phyloP scores from a whole-genome alignment of 2,888 invertebrate species.

The Petrolisthes cinctipes region DNA sequence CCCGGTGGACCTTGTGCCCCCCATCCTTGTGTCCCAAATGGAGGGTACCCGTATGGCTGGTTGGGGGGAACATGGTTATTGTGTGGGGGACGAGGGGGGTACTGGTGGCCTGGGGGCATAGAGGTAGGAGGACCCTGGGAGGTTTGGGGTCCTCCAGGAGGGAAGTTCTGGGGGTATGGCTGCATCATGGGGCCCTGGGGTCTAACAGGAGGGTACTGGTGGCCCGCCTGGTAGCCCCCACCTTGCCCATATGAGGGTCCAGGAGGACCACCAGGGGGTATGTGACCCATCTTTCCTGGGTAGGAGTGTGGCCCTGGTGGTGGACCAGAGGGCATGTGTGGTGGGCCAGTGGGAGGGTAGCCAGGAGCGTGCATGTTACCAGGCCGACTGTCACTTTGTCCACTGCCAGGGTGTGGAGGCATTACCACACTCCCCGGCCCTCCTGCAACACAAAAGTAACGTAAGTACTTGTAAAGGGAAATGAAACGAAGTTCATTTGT shows the following conservation, averaged over 20 bases:
- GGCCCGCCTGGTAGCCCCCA: conserved; percentile 58
- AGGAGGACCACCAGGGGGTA: conserved; percentile 59
- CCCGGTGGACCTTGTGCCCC: conserved; percentile 66
- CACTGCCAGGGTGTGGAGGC: conserved; percentile 94
- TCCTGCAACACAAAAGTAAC: conserved; percentile 44
- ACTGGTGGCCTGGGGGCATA: conserved; percentile 60
- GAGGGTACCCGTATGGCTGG: conserved; percentile 63
- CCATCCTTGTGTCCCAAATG: conserved; percentile 67
- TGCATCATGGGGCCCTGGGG: conserved; percentile 65
- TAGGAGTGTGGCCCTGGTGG: conserved; percentile 64
- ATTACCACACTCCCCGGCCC: conserved; percentile 72
- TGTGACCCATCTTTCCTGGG: conserved; percentile 61
- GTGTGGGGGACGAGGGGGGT: conserved; percentile 64
- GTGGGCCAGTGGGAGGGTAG: conserved; percentile 60
- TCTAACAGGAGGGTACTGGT: conserved; percentile 63
- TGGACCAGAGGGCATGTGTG: conserved; percentile 61
- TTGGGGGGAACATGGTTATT: conserved; percentile 64
- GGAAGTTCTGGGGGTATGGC: conserved; percentile 65
- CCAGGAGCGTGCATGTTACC: conserved; percentile 64
- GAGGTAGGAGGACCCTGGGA: conserved; percentile 62
- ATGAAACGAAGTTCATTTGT: no score
- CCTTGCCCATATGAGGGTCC: conserved; percentile 60
- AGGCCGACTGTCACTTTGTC: conserved; percentile 76
- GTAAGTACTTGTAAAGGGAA: not conserved
- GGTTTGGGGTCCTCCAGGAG: conserved; percentile 52